Evolutionary conservation across 2,113 vertebrate genomes (phyloP).

Genomic region (Campylorhamphus procurvoides): DNA sequence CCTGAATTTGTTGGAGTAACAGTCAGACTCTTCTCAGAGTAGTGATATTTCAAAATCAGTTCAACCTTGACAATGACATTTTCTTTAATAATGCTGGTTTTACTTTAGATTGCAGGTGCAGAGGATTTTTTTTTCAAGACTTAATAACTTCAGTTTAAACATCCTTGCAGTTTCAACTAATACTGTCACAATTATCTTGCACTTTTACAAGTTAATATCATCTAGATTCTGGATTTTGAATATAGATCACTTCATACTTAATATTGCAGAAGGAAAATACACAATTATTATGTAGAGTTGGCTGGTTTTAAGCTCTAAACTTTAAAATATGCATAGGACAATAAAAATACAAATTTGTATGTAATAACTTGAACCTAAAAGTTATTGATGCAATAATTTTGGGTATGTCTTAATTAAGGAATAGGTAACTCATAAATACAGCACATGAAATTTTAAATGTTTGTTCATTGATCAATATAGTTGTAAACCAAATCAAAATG

Average conservation of each 20-base stretch:
- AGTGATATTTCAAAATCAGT: background rate
- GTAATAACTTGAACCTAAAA: background rate
- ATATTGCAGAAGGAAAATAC: background rate
- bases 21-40: background rate
- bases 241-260: background rate
- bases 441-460: background rate
- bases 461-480: background rate
- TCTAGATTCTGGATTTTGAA: background rate
- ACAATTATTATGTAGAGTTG: background rate
- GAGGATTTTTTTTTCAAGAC: background rate
- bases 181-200: background rate
- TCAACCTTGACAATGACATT: background rate
- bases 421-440: background rate
- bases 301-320: background rate
- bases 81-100: background rate
- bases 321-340: background rate
- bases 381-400: background rate
- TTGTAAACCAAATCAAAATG: constrained; percentile 17
- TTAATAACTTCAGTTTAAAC: background rate
- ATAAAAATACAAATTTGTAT: background rate
- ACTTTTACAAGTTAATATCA: background rate
- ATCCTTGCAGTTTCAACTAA: background rate
- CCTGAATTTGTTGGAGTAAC: background rate
- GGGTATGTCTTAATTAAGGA: background rate
- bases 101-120: background rate